Evolutionary conservation across 2,797 vertebrate species (phyloP), one percentile per base, ranked within the genome.

Genomic region (Oreochromis grahami): DNA sequence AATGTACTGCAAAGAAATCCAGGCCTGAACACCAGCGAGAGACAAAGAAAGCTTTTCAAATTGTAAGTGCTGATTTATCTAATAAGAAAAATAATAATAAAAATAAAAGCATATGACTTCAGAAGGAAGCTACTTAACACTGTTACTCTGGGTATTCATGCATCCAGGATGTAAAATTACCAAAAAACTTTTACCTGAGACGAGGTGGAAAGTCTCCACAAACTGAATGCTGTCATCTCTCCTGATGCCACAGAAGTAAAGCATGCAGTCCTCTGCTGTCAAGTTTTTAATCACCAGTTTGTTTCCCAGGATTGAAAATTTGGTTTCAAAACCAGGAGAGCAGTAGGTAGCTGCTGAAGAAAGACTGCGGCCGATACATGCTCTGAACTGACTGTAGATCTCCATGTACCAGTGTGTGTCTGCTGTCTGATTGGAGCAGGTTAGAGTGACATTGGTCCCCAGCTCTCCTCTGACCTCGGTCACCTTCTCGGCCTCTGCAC

Each of bases 171-270:
- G 2, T 60, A 11, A 26, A 26, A 26, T 26, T 26, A 14, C n/a
- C n/a, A 56, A 36, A n/a, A 36, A 36, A 12, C 34, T 14, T 21
- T 63, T n/a, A 63, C 58, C 3, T 65, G 7, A 65, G 14, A 58
- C 7, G 1, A 52, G 5, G 10, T 0, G 2, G 10, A 19, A 60
- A 60, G 56, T 60, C 5, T 60, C 1, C 29, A 17, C 14, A 58
- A 58, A 17, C 0, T 19, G 8, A 58, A 0, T 0, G 9, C 29
- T 34, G 15, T 9, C 56, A 0, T 0, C 2, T 63, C 58, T 36
- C 32, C 3, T 63, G 9, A 12, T 38, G 17, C 4, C 58, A 36
- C 58, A 38, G 32, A 36, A 63, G 58, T 63, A 63, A 63, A 63
- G 32, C 58, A 32, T 63, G 58, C 32, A 36, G 58, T 63, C 58